Conservation (phyloP, 2,797 vertebrate species). For the Tapera naevia region DNA sequence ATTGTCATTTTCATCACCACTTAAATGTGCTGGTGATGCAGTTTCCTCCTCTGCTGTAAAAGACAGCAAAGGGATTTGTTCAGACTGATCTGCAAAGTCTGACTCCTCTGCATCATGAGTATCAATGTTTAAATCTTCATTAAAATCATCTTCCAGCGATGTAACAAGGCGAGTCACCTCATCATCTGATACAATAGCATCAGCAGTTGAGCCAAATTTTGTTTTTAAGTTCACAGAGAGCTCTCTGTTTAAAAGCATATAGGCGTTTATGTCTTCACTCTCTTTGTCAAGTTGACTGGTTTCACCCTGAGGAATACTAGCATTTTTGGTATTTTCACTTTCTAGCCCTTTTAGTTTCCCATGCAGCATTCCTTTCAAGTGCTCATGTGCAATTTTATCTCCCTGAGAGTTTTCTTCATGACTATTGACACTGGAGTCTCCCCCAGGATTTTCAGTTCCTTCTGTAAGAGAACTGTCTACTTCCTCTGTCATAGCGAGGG, state of each 20-base stretch:
- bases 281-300: constrained; percentile 54
- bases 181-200: constrained; percentile 85
- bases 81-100: constrained; percentile 32
- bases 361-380: constrained; percentile 64
- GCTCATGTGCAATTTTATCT: constrained; percentile 50
- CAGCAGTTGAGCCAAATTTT: constrained; percentile 85
- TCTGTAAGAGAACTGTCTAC: neutral
- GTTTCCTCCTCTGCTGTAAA: constrained; percentile 60
- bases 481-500: neutral
- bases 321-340: constrained; percentile 78
- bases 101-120: constrained; percentile 48
- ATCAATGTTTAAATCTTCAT: constrained; percentile 65
- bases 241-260: constrained; percentile 74
- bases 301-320: constrained; percentile 59
- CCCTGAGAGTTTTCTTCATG: constrained; percentile 54
- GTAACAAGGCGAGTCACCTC: constrained; percentile 85
- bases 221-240: constrained; percentile 82
- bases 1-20: neutral
- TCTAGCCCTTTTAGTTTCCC: constrained; percentile 74
- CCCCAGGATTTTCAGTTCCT: constrained; percentile 28
- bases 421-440: neutral
- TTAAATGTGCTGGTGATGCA: neutral
- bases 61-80: constrained; percentile 77
- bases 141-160: constrained; percentile 76
- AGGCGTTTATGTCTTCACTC: constrained; percentile 64